A percentile compares a stretch with the other conserved stretches of the same genome.
phyloP scores from a whole-genome alignment of 2,113 vertebrate species.

The Hippocampus comes region DNA sequence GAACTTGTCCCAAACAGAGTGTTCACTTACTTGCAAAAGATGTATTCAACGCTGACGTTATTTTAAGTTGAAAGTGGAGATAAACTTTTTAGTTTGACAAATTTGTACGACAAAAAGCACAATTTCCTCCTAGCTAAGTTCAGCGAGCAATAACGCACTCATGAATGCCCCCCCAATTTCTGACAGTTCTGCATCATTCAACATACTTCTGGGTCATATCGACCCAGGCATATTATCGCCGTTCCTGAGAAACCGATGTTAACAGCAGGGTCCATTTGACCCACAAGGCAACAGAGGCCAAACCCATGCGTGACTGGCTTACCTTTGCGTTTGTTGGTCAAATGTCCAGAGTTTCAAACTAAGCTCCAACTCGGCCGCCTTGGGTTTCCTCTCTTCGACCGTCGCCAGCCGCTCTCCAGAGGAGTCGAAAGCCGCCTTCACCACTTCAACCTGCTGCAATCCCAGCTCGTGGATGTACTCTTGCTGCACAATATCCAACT shows the following conservation, averaged over 20 bases:
- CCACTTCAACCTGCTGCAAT: slow-evolving; percentile 82
- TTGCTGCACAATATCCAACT: slow-evolving; percentile 95
- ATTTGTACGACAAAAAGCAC: too few relatives aligned
- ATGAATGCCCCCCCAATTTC: too few relatives aligned
- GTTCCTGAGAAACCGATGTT: background rate
- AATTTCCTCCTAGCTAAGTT: too few relatives aligned
- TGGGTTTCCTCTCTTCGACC: slow-evolving; percentile 81
- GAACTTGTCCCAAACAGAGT: too few relatives aligned
- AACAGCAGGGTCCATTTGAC: background rate
- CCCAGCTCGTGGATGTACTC: slow-evolving; percentile 83
- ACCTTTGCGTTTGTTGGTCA: slow-evolving; percentile 84
- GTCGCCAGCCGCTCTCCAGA: slow-evolving; percentile 86
- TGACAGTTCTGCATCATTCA: too few relatives aligned
- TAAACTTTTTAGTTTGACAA: too few relatives aligned
- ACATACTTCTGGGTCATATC: too few relatives aligned
- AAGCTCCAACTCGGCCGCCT: slow-evolving; percentile 73
- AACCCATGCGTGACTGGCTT: background rate
- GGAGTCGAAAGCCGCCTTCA: slow-evolving; percentile 76
- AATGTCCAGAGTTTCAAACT: slow-evolving; percentile 88
- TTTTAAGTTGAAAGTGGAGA: too few relatives aligned
- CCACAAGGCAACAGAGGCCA: background rate
- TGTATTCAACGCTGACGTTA: too few relatives aligned
- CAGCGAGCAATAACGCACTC: too few relatives aligned
- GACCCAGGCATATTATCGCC: too few relatives aligned
- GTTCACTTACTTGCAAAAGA: too few relatives aligned